Evolutionary conservation across 2,797 vertebrate species (phyloP).

Genomic region (Pseudopleuronectes americanus): DNA sequence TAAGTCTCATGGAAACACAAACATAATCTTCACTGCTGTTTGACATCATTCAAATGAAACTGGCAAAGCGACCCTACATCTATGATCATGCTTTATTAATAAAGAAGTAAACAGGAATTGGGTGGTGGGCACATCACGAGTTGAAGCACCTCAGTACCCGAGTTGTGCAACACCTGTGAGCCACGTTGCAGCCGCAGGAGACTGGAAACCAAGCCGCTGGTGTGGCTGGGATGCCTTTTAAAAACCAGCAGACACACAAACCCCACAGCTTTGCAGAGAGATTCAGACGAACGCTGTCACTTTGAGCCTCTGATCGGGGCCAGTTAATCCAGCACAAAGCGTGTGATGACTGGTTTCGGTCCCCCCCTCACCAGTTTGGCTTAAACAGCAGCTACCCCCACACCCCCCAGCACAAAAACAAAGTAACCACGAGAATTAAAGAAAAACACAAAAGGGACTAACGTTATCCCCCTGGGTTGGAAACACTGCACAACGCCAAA

Average conservation of each 20-base stretch:
- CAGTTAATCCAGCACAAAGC: background rate
- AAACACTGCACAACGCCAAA: slow-evolving; percentile 29
- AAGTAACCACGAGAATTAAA: background rate
- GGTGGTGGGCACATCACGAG: background rate
- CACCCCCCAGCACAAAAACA: slow-evolving; percentile 11
- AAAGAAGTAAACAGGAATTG: background rate
- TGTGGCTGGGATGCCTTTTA: background rate
- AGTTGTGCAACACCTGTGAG: slow-evolving; percentile 54
- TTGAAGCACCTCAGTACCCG: background rate
- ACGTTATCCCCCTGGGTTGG: slow-evolving; percentile 20
- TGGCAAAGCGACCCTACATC: too few species aligned
- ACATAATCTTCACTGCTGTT: slow-evolving; percentile 6
- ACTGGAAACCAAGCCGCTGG: background rate
- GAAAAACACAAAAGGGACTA: background rate
- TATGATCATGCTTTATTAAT: too few species aligned
- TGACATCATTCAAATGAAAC: background rate
- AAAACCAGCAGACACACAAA: slow-evolving; percentile 1
- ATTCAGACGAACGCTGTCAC: background rate
- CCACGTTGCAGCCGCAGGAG: slow-evolving; percentile 38
- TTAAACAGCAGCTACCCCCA: background rate
- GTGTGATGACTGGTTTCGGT: too few species aligned
- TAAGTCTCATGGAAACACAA: slow-evolving; percentile 7
- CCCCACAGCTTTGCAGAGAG: background rate
- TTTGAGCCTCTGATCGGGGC: background rate
- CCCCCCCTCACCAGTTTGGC: background rate